These are phyloP conservation scores for Dunckerocampus dactyliophorus DNA, from an alignment of 2,113 vertebrate species.

Conservation along the genomic window DNA sequence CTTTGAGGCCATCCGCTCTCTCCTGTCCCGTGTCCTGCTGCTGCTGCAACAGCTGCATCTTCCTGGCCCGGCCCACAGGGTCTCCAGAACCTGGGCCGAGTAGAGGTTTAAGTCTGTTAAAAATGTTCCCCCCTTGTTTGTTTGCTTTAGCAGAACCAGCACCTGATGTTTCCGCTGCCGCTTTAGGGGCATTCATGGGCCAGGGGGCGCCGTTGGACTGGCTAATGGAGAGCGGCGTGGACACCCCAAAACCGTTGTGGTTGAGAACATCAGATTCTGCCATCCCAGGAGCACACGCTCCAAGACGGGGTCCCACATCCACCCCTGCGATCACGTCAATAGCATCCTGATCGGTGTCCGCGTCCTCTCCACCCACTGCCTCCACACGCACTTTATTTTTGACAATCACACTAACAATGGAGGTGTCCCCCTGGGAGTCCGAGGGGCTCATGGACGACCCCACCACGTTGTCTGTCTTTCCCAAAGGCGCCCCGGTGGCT, in stretches of 20 bases:
- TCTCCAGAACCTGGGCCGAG: constrained; percentile 73
- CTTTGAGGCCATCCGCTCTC: constrained; percentile 59
- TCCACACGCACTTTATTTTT: constrained; percentile 88
- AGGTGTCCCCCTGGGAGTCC: constrained; percentile 72
- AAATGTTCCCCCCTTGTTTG: constrained; percentile 69
- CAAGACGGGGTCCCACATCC: constrained; percentile 57
- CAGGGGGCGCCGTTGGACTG: constrained; percentile 74
- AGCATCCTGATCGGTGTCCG: constrained; percentile 59
- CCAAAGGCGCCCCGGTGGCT: constrained; percentile 50
- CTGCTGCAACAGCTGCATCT: constrained; percentile 75
- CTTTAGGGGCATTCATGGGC: constrained; percentile 69
- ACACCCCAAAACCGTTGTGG: constrained; percentile 68
- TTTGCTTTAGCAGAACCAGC: constrained; percentile 47
- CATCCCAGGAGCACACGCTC: constrained; percentile 60
- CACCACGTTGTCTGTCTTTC: constrained; percentile 59
- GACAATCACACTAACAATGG: constrained; percentile 89
- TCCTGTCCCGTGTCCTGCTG: constrained; percentile 69
- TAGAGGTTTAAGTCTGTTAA: constrained; percentile 75
- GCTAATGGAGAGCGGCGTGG: constrained; percentile 56
- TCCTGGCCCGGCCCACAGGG: constrained; percentile 69
- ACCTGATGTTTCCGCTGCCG: constrained; percentile 50
- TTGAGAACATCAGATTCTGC: constrained; percentile 63
- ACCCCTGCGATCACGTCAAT: constrained; percentile 56
- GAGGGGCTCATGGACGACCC: constrained; percentile 61
- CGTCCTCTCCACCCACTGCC: constrained; percentile 65